These are phyloP conservation scores for Manis crassicaudata DNA, from an alignment of 2,797 vertebrate species.

Conservation along the genomic window DNA sequence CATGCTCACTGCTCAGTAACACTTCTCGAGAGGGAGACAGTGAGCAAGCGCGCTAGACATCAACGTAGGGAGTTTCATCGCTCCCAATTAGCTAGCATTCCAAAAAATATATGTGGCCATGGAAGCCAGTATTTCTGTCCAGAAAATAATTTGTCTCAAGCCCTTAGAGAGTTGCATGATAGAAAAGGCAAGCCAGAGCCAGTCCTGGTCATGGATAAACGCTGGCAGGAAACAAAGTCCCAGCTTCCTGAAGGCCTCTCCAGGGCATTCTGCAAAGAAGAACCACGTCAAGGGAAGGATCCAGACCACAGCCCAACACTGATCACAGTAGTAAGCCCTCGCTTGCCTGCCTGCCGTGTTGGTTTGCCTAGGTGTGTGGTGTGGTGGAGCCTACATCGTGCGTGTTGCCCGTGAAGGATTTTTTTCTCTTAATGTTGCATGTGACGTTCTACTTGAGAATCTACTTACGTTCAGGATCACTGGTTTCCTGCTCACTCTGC, in stretches of 20 bases:
- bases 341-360: conserved; percentile 85
- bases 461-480: conserved; percentile 99
- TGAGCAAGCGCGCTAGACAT: neutral
- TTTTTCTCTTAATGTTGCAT: conserved; percentile 85
- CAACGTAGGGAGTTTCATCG: neutral
- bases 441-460: conserved; percentile 86
- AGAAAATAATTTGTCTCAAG: conserved; percentile 43
- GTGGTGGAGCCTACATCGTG: conserved; percentile 74
- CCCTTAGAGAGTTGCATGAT: neutral
- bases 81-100: neutral
- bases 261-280: conserved; percentile 25
- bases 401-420: conserved; percentile 82
- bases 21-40: neutral
- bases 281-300: conserved; percentile 80
- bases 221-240: neutral
- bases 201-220: neutral
- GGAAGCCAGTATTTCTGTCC: neutral
- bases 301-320: conserved; percentile 87
- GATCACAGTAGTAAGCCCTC: conserved; percentile 90
- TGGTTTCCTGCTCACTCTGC: conserved; percentile 96
- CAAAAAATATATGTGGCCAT: neutral
- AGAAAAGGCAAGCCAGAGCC: conserved; percentile 22
- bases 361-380: conserved; percentile 83
- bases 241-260: neutral
- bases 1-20: neutral